Base-by-base conservation (phyloP, 1,140 invertebrate genomes). In the Drosophila equinoxialis region DNA sequence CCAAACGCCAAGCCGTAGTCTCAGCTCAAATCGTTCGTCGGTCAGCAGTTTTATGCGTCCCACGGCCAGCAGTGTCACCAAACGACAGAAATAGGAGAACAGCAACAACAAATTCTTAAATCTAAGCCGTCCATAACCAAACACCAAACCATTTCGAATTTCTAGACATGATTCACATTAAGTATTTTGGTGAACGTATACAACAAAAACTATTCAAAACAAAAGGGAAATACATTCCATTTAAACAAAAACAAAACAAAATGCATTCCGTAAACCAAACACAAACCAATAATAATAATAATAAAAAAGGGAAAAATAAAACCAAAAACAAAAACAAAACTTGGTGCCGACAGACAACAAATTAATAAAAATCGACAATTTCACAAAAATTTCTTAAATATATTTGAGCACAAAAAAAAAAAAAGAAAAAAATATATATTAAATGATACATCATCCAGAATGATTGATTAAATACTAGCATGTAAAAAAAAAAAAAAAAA, bases 11-110 rank as follows among this genome's bases (percentile, higher is more conserved):
- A 37, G 64, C 42, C 74, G 37, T 6, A 85, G 79, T 63, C 66
- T 57, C 20, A 74, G 81, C n/a, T 75, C 58, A 57, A 76, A 91
- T 80, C 74, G 93, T 76, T 54, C 79, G 48, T 48, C 79, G 51
- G 70, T 89, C 14, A 94, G 93, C 69, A 93, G 93, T 55, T 94
- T 94, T 78, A 94, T 94, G 94, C 92, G 94, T 68, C 94, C 94
- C 10, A 94, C 94, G 1, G 83, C 91, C 41, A 81, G 91, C 64
- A 92, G 91, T 51, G 74, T 65, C 35, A 92, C 91, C 61, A 92
- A 97, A 79, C 77, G 91, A n/a, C 89, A 82, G 58, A 91, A 91
- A 69, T 90, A 14, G 23, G 37, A n/a, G 23, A 37, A 39, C 11
- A 17, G 37, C 30, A 17, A 45, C 30, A 20, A 51, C 26, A 7